Base-by-base conservation (phyloP, 1,140 invertebrate genomes). In the Trachelipus rathkii region DNA sequence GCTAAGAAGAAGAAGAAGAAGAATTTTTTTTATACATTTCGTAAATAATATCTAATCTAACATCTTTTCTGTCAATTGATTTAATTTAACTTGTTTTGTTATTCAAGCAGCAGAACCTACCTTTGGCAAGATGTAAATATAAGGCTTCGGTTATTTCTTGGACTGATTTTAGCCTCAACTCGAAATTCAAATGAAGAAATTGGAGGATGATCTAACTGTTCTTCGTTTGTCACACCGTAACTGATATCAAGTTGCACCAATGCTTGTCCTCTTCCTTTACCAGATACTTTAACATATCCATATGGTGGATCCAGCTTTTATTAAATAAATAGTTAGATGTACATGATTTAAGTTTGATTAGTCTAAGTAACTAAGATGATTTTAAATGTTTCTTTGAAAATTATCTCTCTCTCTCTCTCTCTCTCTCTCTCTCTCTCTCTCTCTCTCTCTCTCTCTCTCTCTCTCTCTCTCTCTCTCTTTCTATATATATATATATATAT, bases 141-240 rank as follows among this genome's bases (percentile, higher is more conserved):
- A 44, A 90, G 85, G 67, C 86, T 85, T n/a, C 88, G 89, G 82
- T 88, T 88, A 81, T 90, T 90, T 69, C 88, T 83, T 71, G 83
- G 77, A 10, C 13, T 84, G 78, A 74, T 80, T 15, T 78, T 74
- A 23, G 84, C 83, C 10, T 79, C 75, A 5, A 88, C 82, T 19
- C 81, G 82, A 53, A 87, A 79, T 46, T 89, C 84, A 81, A 88
- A 88, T 3, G 87, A 81, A 4, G 85, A 83, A 75, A 84, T 84
- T 11, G 86, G 83, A 1, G 88, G 86, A 9, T 82, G 82, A 76
- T 88, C 87, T 60, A 88, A 82, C 15, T 87, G 82, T 60, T 83
- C 83, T 23, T 85, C 83, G 77, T 86, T 85, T 79, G 90, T 89
- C 13, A 90, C 87, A 74, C 89, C 88, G 66, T 87, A 89, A 74